Conservation (phyloP, 2,797 vertebrate species). For the Synaphobranchus kaupii region DNA sequence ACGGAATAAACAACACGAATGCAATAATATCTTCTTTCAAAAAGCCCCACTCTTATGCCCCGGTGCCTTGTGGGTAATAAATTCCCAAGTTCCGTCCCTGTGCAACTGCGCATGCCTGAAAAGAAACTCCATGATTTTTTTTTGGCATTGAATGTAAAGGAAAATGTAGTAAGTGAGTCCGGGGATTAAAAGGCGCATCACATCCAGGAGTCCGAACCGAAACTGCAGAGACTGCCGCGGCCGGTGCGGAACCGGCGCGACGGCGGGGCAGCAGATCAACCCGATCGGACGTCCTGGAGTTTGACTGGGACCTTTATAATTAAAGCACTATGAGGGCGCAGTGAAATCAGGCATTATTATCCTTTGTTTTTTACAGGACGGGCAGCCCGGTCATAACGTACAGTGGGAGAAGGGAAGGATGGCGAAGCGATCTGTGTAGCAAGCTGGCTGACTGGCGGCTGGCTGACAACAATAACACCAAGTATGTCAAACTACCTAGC, state of each 20-base stretch:
- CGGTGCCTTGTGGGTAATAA: neutral
- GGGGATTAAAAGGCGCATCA: neutral
- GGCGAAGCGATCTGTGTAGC: neutral
- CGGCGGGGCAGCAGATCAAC: neutral
- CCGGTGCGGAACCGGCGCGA: neutral
- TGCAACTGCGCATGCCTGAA: neutral
- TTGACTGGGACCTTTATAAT: neutral
- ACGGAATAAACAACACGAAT: too few relatives aligned
- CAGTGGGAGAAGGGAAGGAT: neutral
- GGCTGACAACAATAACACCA: neutral
- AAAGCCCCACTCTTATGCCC: neutral
- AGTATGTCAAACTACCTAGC: neutral
- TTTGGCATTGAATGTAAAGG: neutral
- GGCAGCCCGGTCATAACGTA: neutral
- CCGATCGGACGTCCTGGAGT: neutral
- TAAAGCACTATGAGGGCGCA: neutral
- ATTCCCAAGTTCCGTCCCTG: neutral
- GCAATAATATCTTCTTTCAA: neutral
- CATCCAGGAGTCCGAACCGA: neutral
- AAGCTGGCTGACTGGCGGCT: neutral
- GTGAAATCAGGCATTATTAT: neutral
- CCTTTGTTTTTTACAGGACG: conserved; percentile 5
- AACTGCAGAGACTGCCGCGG: neutral
- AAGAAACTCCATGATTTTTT: neutral
- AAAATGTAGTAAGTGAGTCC: neutral